phyloP scores from a whole-genome alignment of 2,888 invertebrate species.

The Brachylomia viminalis region DNA sequence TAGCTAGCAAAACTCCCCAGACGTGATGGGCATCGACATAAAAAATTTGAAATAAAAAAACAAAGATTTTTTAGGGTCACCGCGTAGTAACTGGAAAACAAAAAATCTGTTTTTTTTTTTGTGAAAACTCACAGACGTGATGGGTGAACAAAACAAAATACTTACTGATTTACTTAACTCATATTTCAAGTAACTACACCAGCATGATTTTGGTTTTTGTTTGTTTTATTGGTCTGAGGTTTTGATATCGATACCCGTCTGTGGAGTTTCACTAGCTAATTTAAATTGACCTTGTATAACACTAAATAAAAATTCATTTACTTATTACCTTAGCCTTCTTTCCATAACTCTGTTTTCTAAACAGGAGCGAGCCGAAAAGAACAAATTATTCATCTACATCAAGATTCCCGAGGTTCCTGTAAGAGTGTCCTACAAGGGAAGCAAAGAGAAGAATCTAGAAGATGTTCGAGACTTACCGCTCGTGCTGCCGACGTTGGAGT shows the following conservation, averaged over 20 bases:
- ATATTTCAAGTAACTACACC: neutral
- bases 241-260: neutral
- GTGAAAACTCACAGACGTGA: neutral
- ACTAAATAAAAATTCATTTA: neutral
- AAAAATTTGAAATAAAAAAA: neutral
- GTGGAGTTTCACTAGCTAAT: neutral
- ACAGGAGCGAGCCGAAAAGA: constrained; percentile 99
- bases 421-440: constrained; percentile 98
- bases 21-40: neutral
- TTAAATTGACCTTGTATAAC: neutral
- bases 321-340: neutral
- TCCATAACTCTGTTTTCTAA: neutral
- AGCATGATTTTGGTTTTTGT: neutral
- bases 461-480: constrained; percentile 98
- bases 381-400: constrained; percentile 99
- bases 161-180: too few relatives aligned
- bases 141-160: neutral
- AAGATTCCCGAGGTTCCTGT: constrained; percentile 99
- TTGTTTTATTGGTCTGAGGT: neutral
- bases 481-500: constrained; percentile 98
- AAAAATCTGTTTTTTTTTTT: too few relatives aligned
- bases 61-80: neutral
- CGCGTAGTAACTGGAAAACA: neutral
- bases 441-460: constrained; percentile 99
- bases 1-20: neutral